Conservation (phyloP, 37 sponge, comb jelly and placozoan species). For the Aplysina aerophoba region DNA sequence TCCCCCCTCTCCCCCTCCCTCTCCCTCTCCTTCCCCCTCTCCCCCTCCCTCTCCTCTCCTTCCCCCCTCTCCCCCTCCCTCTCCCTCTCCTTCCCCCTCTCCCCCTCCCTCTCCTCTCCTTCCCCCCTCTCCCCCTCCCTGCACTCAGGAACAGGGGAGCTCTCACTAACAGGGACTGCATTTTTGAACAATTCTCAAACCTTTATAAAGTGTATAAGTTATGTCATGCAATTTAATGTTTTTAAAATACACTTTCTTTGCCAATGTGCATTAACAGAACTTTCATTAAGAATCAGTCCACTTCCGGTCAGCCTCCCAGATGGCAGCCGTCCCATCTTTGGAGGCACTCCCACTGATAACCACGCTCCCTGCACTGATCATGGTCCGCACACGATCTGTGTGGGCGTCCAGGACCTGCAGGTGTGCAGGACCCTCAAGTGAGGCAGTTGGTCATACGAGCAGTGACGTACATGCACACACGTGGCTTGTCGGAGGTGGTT, state of each 20-base stretch:
- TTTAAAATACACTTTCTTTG: too few relatives aligned
- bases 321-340: slow-evolving; percentile 77
- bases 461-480: too few relatives aligned
- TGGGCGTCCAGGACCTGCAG: slow-evolving; percentile 68
- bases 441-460: not conserved
- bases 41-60: not conserved
- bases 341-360: slow-evolving; percentile 86
- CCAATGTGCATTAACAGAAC: too few relatives aligned
- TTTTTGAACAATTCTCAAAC: not conserved
- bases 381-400: slow-evolving; percentile 71
- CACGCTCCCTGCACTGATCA: slow-evolving; percentile 43
- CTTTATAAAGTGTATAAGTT: too few relatives aligned
- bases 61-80: not conserved
- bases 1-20: not conserved
- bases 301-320: slow-evolving; percentile 51
- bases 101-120: not conserved
- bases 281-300: not conserved
- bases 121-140: not conserved
- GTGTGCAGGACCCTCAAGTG: not conserved
- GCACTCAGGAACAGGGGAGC: not conserved
- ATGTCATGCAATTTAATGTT: too few relatives aligned
- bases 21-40: not conserved
- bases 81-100: not conserved
- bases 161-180: not conserved
- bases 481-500: too few relatives aligned